Evolutionary conservation across 1,140 invertebrate species (phyloP), one percentile per base, ranked within the genome.

Genomic region (Euwallacea fornicatus): DNA sequence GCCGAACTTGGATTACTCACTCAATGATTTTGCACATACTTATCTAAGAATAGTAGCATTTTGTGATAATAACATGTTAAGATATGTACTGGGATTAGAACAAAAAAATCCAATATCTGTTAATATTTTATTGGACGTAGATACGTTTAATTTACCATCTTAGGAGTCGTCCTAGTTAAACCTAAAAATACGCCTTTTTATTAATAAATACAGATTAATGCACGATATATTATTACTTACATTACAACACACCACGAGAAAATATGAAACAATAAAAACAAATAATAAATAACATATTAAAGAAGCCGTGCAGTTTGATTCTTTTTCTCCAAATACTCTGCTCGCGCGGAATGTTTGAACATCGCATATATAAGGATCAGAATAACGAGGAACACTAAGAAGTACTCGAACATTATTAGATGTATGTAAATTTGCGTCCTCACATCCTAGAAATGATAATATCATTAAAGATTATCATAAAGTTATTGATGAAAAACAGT

Each of bases 401-500:
- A 59, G 43, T 71, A 71, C 13, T 54, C 66, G 55, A 53, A 71
- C 69, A 62, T 65, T 56, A 71, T 59, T 44, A 71, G 59, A 61
- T 71, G 69, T n/a, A 71, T 16, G 15, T 71, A 71, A 16, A 71
- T 71, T 43, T 50, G 53, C 47, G 58, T 66, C 16, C 55, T 42
- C 2, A 71, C 63, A 46, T 71, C 69, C 69, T 71, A 43, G 42
- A 71, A 71, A 4, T 33, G 21, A 4, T 33, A 2, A 33, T 33
- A 33, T 43, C 41, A 10, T 50, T 50, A 50, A 58, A 15, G 21
- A 9, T 6, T 7, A 7, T 58, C 55, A 10, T 16, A 13, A 58
- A 16, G 0, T 16, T 56, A 11, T 56, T 7, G 21, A 4, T 16
- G 56, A 41, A 66, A 9, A 56, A 4, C 15, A 69, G 53, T 54